Base-by-base conservation (phyloP, 2,113 vertebrate genomes). In the Calyptomena viridis region DNA sequence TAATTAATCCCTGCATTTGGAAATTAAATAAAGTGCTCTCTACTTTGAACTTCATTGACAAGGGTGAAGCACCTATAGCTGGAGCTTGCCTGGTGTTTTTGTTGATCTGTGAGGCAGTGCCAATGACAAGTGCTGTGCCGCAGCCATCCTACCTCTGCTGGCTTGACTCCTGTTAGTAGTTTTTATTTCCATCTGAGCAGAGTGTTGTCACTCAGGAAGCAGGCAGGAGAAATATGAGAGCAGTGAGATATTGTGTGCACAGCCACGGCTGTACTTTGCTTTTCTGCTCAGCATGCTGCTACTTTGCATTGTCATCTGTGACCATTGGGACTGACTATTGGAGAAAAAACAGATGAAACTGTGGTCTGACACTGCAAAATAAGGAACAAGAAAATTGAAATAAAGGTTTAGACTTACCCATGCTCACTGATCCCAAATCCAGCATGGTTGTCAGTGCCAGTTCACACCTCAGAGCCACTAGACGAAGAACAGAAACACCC, bases 91-190 rank as follows among this genome's bases (percentile, higher is more conserved):
- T 31, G 33, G 24, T 67, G 68, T 66, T 71, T 82, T 58, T 67
- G 58, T 53, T 30, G 77, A 53, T 73, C 27, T 0, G 3, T 1
- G 22, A 71, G 55, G 46, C 67, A 62, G 50, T 8, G 56, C 56
- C 0, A 5, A 72, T 20, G 12, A 8, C 42, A 9, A 58, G 3
- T 0, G 0, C 49, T 27, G 39, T 39, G 50, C 80, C 37, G 31
- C 64, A 78, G 89, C 67, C 60, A 20, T 7, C 52, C 77, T 44
- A 52, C 67, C 28, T 74, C 69, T 87, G 56, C 49, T 14, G 7
- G 37, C 84, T 72, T 60, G 39, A 35, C 20, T 72, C 10, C 58
- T 76, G 4, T 20, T 23, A 31, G 8, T 35, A 22, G 18, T 71
- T 93, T 85, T 86, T 14, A 59, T 64, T 91, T 90, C 56, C 35